Evolutionary conservation across 2,113 vertebrate species (phyloP).

Genomic region (Ceyx cyanopectus): DNA sequence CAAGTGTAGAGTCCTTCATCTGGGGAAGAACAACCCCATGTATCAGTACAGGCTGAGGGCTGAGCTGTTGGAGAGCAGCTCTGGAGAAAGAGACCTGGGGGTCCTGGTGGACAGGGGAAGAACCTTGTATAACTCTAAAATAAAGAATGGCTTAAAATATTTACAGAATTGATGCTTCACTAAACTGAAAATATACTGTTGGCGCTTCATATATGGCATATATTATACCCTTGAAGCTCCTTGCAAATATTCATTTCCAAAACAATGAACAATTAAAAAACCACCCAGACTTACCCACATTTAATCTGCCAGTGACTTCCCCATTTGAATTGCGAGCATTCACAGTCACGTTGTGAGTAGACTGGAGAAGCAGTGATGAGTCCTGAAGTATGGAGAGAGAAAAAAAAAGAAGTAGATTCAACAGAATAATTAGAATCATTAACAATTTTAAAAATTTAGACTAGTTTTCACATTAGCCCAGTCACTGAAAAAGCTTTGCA

Average conservation of each 20-base stretch:
- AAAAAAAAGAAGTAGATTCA: not conserved
- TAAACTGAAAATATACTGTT: not conserved
- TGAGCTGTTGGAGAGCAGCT: too few species aligned
- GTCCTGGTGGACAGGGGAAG: too few species aligned
- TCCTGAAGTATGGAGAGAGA: slow-evolving; percentile 76
- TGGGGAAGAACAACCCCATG: too few species aligned
- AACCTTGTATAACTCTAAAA: not conserved
- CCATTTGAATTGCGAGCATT: slow-evolving; percentile 88
- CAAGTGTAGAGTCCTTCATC: too few species aligned
- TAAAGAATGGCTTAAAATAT: not conserved
- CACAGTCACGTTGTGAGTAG: slow-evolving; percentile 89
- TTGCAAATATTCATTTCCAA: not conserved
- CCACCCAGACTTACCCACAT: slow-evolving; percentile 85
- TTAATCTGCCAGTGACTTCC: slow-evolving; percentile 90
- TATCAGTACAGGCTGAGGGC: too few species aligned
- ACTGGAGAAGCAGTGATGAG: slow-evolving; percentile 86
- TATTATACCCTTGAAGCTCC: not conserved
- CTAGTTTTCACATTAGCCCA: not conserved
- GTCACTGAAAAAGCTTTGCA: not conserved
- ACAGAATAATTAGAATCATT: not conserved
- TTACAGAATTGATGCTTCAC: not conserved
- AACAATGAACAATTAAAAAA: not conserved
- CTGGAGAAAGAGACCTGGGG: too few species aligned
- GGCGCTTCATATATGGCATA: not conserved
- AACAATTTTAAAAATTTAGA: not conserved